phyloP scores from a whole-genome alignment of 2,888 invertebrate species.

The Agapostemon virescens region DNA sequence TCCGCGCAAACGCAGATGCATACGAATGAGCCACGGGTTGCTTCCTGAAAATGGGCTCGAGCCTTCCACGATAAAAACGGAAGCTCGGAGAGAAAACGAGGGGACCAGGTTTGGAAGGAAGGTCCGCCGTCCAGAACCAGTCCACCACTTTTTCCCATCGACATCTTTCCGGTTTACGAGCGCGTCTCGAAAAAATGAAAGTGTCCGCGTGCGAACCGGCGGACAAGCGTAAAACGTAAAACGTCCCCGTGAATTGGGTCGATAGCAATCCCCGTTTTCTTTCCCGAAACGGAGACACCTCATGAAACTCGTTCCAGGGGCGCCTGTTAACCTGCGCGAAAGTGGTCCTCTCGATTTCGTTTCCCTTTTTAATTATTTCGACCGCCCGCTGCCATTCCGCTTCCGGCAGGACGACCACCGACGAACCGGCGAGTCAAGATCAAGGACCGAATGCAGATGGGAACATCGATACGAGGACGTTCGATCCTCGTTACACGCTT shows the following conservation, averaged over 20 bases:
- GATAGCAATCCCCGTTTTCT: constrained; percentile 41
- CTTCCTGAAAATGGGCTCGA: background rate
- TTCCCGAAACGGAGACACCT: constrained; percentile 23
- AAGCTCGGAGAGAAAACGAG: background rate
- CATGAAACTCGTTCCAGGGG: constrained; percentile 50
- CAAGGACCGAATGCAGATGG: constrained; percentile 30
- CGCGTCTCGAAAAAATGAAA: constrained; percentile 67
- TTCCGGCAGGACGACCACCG: constrained; percentile 20
- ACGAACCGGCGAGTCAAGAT: constrained; percentile 47
- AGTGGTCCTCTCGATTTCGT: constrained; percentile 51
- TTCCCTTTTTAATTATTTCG: constrained; percentile 27
- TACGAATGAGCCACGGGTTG: background rate
- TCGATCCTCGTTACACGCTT: background rate
- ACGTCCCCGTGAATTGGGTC: constrained; percentile 60
- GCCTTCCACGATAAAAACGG: background rate
- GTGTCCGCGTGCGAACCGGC: constrained; percentile 51
- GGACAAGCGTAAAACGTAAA: constrained; percentile 38
- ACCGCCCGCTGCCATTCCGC: background rate
- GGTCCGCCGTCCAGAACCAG: background rate
- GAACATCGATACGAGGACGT: background rate
- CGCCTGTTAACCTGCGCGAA: constrained; percentile 36
- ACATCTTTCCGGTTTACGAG: constrained; percentile 37
- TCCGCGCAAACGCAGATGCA: background rate
- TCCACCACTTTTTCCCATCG: background rate
- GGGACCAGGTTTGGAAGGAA: background rate